Conservation (phyloP, 2,113 vertebrate species). For the Alligator mississippiensis region DNA sequence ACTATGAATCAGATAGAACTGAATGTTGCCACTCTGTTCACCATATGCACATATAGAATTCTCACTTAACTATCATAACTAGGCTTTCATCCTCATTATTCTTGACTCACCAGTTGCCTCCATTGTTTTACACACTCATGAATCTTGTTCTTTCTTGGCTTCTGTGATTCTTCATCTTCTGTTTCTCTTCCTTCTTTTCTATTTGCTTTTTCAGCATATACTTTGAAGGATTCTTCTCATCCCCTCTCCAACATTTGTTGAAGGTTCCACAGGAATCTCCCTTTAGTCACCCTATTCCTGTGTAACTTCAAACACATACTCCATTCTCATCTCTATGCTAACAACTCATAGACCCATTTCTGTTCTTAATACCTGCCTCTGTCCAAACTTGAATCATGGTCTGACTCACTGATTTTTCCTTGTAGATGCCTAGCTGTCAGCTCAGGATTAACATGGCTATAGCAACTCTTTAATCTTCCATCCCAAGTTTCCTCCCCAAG, state of each 20-base stretch:
- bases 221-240: background rate
- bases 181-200: background rate
- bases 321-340: too few species aligned
- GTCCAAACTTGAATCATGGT: background rate
- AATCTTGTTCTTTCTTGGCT: background rate
- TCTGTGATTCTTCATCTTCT: background rate
- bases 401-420: background rate
- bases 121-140: background rate
- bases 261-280: background rate
- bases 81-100: background rate
- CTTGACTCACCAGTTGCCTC: background rate
- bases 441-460: background rate
- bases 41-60: background rate
- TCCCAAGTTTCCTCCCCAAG: rapidly evolving
- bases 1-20: background rate
- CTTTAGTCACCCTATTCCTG: rapidly evolving
- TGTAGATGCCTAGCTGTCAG: rapidly evolving
- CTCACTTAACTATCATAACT: background rate
- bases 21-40: background rate
- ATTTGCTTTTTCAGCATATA: background rate
- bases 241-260: background rate
- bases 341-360: rapidly evolving
- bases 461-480: background rate
- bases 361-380: background rate
- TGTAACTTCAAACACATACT: background rate